These are phyloP conservation scores for Eciton burchellii DNA, from an alignment of 1,140 invertebrate genomes.

Conservation along the genomic window DNA sequence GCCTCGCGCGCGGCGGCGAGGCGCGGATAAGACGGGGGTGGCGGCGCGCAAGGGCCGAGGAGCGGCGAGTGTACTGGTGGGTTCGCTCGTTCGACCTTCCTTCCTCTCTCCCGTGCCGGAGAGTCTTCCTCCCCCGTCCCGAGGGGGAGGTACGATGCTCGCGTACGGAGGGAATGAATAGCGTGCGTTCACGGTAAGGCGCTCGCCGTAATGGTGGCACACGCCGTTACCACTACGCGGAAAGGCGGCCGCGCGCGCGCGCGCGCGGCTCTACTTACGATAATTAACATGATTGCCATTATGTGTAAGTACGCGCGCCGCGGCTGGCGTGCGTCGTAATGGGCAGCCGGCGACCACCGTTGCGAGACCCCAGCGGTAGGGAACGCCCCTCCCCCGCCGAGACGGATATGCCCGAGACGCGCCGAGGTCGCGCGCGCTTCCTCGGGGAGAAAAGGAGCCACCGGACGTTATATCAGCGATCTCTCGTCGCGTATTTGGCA, in stretches of 20 bases:
- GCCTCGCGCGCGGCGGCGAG: conserved; percentile 13
- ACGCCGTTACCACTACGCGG: conserved; percentile 79
- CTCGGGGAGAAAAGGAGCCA: background rate
- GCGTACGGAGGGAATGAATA: conserved; percentile 77
- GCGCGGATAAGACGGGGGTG: conserved; percentile 13
- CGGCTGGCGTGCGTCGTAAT: conserved; percentile 75
- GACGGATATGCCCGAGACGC: conserved; percentile 40
- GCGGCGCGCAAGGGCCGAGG: conserved; percentile 64
- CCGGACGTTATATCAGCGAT: background rate
- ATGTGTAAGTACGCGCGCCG: conserved; percentile 80
- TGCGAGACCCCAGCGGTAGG: conserved; percentile 54
- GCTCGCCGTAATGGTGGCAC: conserved; percentile 83
- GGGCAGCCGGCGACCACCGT: conserved; percentile 70
- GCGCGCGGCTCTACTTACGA: conserved; percentile 80
- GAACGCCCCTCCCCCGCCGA: conserved; percentile 41
- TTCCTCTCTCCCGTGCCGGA: conserved; percentile 67
- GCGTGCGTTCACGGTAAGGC: conserved; percentile 84
- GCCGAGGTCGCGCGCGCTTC: conserved; percentile 38
- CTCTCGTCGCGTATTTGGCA: background rate
- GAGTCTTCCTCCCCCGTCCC: conserved; percentile 60
- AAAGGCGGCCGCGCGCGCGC: conserved; percentile 46
- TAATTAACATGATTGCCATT: conserved; percentile 85
- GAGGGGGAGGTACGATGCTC: conserved; percentile 20
- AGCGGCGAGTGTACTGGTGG: conserved; percentile 74
- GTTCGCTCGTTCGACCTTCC: conserved; percentile 75